Evolutionary conservation across 2,888 invertebrate genomes (phyloP).

Genomic region (Synanthedon myopaeformis): DNA sequence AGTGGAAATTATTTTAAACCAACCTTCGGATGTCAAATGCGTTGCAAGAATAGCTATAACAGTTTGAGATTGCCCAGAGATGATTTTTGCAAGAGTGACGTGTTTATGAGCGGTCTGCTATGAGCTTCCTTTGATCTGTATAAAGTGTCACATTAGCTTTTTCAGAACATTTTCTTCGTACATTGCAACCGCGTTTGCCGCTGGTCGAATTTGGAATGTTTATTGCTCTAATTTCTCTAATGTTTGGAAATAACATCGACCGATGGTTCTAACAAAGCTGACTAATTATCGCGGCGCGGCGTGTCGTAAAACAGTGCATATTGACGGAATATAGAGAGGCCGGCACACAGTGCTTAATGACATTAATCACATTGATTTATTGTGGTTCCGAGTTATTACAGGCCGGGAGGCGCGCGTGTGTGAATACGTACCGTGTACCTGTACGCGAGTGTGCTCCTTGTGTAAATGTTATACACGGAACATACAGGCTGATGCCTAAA

Average conservation of each 20-base stretch:
- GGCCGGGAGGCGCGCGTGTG: slow-evolving; percentile 52
- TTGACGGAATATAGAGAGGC: slow-evolving; percentile 72
- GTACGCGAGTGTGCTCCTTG: slow-evolving; percentile 47
- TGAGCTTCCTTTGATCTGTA: slow-evolving; percentile 60
- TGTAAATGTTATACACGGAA: slow-evolving; percentile 50
- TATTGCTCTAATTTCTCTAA: slow-evolving; percentile 36
- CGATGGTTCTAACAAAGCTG: slow-evolving; percentile 67
- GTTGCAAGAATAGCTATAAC: slow-evolving; percentile 11
- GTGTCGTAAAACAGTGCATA: slow-evolving; percentile 71
- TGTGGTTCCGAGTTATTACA: slow-evolving; percentile 72
- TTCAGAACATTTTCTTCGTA: slow-evolving; percentile 20
- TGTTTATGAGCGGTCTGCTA: slow-evolving; percentile 57
- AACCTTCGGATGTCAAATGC: slow-evolving; percentile 29
- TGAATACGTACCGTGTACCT: slow-evolving; percentile 22
- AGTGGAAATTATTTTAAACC: slow-evolving; percentile 46
- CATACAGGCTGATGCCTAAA: slow-evolving; percentile 44
- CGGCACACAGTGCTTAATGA: slow-evolving; percentile 71
- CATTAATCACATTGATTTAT: slow-evolving; percentile 72
- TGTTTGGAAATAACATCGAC: slow-evolving; percentile 14
- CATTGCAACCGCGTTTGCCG: slow-evolving; percentile 25
- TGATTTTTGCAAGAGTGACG: slow-evolving; percentile 57
- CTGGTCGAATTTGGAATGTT: slow-evolving; percentile 23
- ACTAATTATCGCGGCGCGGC: slow-evolving; percentile 68
- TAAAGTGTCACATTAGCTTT: slow-evolving; percentile 37
- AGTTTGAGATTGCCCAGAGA: slow-evolving; percentile 59